Evolutionary conservation across 1,140 invertebrate genomes (phyloP), one percentile per base, ranked within the genome.

Genomic region (Contarinia nasturtii): DNA sequence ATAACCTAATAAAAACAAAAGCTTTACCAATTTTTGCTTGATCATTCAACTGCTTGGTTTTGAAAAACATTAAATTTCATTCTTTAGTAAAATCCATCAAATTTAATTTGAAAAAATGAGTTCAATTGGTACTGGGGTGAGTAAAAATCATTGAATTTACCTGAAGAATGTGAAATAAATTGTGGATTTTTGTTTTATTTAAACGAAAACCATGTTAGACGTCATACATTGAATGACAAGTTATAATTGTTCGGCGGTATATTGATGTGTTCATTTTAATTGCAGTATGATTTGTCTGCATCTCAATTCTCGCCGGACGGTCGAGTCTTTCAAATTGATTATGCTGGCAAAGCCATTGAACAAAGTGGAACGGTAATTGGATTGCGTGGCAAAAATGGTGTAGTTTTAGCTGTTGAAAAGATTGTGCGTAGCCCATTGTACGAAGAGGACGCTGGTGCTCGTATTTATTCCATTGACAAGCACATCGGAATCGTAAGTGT

Each of bases 241-340:
- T 46, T 12, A 18, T 56, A 55, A 60, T 5, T 5, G 10, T 27
- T 10, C 27, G 3, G 27, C 27, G 50, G 53, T 57, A 36, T 52
- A 27, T 10, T 27, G 27, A 27, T 27, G 3, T 27, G 27, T 27
- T 27, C 44, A 46, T 52, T 56, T 61, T 64, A 49, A 55, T 75
- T 78, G 20, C 63, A 93, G 87, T 97, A 98, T 66, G 96, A 99
- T 78, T 73, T 99, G 53, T 98, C 93, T 50, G 95, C 95, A 10
- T 97, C 96, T 15, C 96, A 98, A 72, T 99, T 98, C 72, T 98
- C 94, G 11, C 95, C 96, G 11, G 96, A 99, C 69, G 96, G 96
- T 14, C 70, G 92, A 57, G 92, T 98, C 44, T 98, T 98, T 70
- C 93, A 98, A 81, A 92, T 99, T 1, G 96, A 99, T 74, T 99